phyloP scores from a whole-genome alignment of 37 sponge, comb jelly and placozoan species.

The Hexactinellida sp. region DNA sequence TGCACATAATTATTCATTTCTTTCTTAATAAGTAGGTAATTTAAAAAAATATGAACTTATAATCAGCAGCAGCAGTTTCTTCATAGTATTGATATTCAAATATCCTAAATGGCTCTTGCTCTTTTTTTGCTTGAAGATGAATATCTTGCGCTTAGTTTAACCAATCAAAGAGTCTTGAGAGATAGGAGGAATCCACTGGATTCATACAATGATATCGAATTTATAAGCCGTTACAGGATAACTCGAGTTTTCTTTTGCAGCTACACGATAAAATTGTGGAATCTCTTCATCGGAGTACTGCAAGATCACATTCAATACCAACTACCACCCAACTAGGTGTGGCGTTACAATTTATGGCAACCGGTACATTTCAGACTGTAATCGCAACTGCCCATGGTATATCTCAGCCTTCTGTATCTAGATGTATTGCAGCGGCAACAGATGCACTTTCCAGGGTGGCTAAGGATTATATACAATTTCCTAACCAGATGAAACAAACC shows the following conservation, averaged over 20 bases:
- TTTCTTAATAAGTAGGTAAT: slow-evolving; percentile 6
- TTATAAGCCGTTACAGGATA: slow-evolving; percentile 8
- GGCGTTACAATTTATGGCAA: slow-evolving; percentile 17
- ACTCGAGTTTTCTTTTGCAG: not conserved
- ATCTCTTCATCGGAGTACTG: slow-evolving; percentile 16
- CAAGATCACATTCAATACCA: slow-evolving; percentile 13
- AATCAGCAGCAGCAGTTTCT: not conserved
- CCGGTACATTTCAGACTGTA: not conserved
- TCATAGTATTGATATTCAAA: not conserved
- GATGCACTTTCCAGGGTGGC: not conserved
- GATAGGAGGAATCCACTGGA: not conserved
- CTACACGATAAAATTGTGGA: slow-evolving; percentile 14
- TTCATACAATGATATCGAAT: slow-evolving; percentile 12
- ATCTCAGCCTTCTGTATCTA: slow-evolving; percentile 3
- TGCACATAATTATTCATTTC: not conserved
- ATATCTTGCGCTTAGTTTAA: not conserved
- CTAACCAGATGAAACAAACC: not conserved
- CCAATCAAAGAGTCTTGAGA: not conserved
- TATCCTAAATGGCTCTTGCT: not conserved
- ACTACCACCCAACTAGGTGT: not conserved
- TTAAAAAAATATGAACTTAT: not conserved
- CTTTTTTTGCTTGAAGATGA: slow-evolving; percentile 6
- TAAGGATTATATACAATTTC: not conserved
- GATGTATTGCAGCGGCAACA: slow-evolving; percentile 2
- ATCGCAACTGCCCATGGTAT: slow-evolving; percentile 1